Evolutionary conservation across 2,888 invertebrate species (phyloP).

Genomic region (Tinea pellionella): DNA sequence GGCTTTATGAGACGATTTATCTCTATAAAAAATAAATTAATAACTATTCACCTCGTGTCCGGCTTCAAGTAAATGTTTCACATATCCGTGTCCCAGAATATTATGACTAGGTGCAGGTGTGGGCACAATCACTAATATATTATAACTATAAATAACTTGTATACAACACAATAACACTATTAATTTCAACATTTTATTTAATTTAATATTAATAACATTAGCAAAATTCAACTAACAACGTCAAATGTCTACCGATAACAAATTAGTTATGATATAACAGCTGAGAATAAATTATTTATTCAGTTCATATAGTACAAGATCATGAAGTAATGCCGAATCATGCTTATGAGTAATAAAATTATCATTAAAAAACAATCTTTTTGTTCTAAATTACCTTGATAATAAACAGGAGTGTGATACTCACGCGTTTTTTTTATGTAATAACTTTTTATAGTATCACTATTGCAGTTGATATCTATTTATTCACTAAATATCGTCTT

Average conservation of each 20-base stretch:
- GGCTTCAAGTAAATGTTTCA: constrained; percentile 27
- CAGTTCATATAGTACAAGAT: not conserved
- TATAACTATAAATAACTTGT: constrained; percentile 17
- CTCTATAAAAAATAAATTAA: too few species aligned
- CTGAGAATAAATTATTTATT: not conserved
- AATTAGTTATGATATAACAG: not conserved
- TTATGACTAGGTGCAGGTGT: constrained; percentile 28
- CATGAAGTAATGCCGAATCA: not conserved
- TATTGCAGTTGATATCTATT: too few species aligned
- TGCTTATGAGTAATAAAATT: not conserved
- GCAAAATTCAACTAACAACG: not conserved
- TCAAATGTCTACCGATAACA: not conserved
- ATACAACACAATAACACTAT: not conserved
- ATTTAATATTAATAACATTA: not conserved
- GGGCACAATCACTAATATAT: constrained; percentile 27
- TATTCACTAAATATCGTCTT: too few species aligned
- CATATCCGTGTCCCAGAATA: constrained; percentile 28
- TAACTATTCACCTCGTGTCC: constrained; percentile 31
- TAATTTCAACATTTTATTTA: constrained; percentile 5
- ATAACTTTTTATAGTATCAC: too few species aligned
- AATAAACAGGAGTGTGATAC: not conserved
- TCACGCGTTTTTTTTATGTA: not conserved
- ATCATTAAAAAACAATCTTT: not conserved
- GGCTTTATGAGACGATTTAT: too few species aligned
- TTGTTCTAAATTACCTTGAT: not conserved